phyloP scores from a whole-genome alignment of 2,797 vertebrate genomes.

The Rhincodon typus region DNA sequence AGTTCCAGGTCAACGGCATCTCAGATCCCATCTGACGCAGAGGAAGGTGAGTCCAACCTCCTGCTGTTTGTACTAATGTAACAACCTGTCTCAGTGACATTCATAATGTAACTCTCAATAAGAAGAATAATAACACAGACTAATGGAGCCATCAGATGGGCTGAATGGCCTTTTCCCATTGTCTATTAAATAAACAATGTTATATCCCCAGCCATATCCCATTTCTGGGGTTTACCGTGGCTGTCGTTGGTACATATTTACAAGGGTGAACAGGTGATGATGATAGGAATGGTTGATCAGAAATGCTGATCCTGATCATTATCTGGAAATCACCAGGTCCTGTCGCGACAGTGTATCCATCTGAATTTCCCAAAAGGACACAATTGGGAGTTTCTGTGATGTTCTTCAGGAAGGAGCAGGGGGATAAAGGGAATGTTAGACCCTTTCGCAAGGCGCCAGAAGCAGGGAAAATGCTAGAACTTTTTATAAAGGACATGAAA shows the following conservation, averaged over 20 bases:
- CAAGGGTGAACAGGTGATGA: background rate
- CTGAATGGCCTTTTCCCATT: background rate
- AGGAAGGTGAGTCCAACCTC: conserved; percentile 66
- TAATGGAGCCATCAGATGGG: no score
- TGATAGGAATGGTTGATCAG: background rate
- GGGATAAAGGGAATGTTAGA: no score
- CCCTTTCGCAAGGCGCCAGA: no score
- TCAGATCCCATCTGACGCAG: conserved; percentile 81
- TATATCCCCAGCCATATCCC: background rate
- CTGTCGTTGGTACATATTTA: background rate
- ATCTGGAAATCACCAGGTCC: background rate
- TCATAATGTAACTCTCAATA: no score
- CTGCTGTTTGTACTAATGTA: fast-evolving
- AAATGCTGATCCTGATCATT: background rate
- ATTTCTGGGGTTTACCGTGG: no score
- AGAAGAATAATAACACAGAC: background rate
- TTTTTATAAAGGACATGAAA: no score
- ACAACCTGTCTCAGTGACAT: no score
- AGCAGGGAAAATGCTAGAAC: no score
- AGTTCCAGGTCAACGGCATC: conserved; percentile 80
- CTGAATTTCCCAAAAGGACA: no score
- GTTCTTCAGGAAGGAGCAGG: background rate
- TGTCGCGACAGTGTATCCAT: background rate
- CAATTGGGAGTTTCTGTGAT: background rate
- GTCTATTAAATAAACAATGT: background rate